Base-by-base conservation (phyloP, 2,113 vertebrate species). In the Pedetes capensis region DNA sequence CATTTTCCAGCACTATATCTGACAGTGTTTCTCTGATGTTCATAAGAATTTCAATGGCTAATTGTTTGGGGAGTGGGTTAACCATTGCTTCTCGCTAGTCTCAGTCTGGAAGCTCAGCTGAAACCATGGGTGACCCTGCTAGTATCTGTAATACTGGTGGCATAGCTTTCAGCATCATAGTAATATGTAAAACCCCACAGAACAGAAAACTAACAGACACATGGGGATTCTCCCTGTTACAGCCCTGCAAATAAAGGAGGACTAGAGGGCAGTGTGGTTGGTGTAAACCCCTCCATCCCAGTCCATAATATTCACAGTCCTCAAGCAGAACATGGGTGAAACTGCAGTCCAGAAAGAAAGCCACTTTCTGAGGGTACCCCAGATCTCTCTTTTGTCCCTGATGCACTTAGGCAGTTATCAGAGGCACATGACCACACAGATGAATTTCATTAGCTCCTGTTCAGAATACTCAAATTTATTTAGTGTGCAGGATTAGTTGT, bases 381-480 rank as follows among this genome's bases (percentile, higher is more conserved):
- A 68, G 63, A 17, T 86, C 83, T 69, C 59, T 66, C 72, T 44
- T 64, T 42, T 53, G 44, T 42, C 91, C 37, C 87, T 44, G 6
- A 61, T 9, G 11, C 7, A 14, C 74, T 61, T 64, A 51, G 44
- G 20, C 55, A 88, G 72, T 72, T 68, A 0, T 7, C 8, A 87
- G 51, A 9, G 5, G 83, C 49, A 87, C 8, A 5, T 68, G 87
- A 75, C 74, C 66, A n/a, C 47, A 51, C 42, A 86, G 78, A 93
- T 88, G 92, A 79, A 6, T 49, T 74, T 92, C 91, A 87, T 95
- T 53, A 88, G 92, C 81, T 92, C 68, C 59, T 86, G 37, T 61
- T 92, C 88, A 94, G 53, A 92, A 57, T 44, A 39, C 39, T 75
- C 47, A 69, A 74, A 79, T 82, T 75, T 84, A 74, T 95, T 94